Evolutionary conservation across 2,888 invertebrate genomes (phyloP), one percentile per base, ranked within the genome.

Genomic region (Sthenelais limicola): DNA sequence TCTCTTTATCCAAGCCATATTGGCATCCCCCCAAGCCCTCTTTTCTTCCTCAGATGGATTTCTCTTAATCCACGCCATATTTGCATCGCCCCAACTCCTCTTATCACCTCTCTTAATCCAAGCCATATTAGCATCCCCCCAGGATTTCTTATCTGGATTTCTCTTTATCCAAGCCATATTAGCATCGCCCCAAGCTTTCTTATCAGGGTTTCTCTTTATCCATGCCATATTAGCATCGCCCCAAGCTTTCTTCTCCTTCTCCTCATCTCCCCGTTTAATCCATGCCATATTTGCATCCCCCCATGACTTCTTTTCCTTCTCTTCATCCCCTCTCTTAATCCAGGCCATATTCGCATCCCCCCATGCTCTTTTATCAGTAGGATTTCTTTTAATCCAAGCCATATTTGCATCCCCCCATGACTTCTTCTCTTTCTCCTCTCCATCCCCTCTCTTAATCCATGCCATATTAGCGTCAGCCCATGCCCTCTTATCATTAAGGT

Each of bases 1-100:
- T 18, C 73, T 73, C 33, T 73, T 73, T n/a, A 73, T 73, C 73
- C 73, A 73, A 21, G 62, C 43, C 73, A 73, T 73, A 9, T 69
- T 69, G 9, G 75, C 62, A 56, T 68, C 54, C 15, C 73, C 73
- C 75, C 75, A 75, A 0, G 32, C 47, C 51, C 51, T 73, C 68
- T 75, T 75, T 1, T 75, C 73, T 12, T 69, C 33, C 4, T 66
- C 73, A 35, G 12, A 28, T 7, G n/a, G 47, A 26, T 35, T 54
- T 30, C 70, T 76, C 47, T 73, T 73, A 24, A 77, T 77, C 77
- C 77, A 77, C 18, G 68, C 21, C 77, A 77, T 76, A 35, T 73
- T 73, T 4, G 75, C 56, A 38, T 76, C 56, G 5, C 71, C 75
- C 76, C 76, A 75, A 12, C 49, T 71, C 33, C 66, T 73, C 38